phyloP scores from a whole-genome alignment of 2,888 invertebrate species.

The Tigriopus californicus region DNA sequence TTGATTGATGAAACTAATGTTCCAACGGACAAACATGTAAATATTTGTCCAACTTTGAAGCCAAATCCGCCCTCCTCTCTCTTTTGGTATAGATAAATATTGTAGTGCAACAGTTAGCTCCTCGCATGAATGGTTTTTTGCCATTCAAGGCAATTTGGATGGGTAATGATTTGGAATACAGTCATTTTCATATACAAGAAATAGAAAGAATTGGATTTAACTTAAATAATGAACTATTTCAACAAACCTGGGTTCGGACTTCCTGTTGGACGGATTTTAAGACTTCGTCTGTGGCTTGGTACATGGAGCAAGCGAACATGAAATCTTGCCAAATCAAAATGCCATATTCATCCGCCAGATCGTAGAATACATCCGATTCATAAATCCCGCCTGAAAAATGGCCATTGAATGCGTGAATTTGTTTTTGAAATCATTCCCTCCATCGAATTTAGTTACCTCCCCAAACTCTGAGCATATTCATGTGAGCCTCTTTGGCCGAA shows the following conservation, averaged over 20 bases:
- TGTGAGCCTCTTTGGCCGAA: constrained; percentile 53
- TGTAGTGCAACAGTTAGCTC: too few relatives aligned
- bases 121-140: too few relatives aligned
- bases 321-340: constrained; percentile 94
- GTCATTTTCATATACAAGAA: too few relatives aligned
- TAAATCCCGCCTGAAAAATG: constrained; percentile 51
- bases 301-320: constrained; percentile 90
- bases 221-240: neutral
- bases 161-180: too few relatives aligned
- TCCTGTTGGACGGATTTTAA: constrained; percentile 52
- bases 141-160: too few relatives aligned
- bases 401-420: neutral
- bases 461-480: constrained; percentile 93
- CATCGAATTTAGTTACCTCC: too few relatives aligned
- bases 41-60: too few relatives aligned
- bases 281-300: constrained; percentile 54
- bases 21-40: too few relatives aligned
- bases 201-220: neutral
- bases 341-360: constrained; percentile 62
- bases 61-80: too few relatives aligned
- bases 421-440: neutral
- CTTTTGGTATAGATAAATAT: too few relatives aligned
- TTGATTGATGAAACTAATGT: too few relatives aligned
- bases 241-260: constrained; percentile 29
- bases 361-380: constrained; percentile 72